Base-by-base conservation (phyloP, 2,888 invertebrate species). In the Idaea biselata region DNA sequence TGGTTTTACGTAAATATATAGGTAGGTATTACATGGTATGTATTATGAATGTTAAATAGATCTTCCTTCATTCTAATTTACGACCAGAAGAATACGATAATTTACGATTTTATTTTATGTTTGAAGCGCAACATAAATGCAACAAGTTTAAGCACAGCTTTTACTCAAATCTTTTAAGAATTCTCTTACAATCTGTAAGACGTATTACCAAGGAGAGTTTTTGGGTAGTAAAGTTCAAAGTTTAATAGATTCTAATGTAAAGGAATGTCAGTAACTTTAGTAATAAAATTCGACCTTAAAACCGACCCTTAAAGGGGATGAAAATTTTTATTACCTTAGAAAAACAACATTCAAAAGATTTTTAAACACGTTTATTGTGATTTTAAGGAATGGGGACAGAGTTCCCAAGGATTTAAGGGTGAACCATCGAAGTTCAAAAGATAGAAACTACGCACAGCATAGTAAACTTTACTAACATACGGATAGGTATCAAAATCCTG, bases 351-450 rank as follows among this genome's bases (percentile, higher is more conserved):
- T 80, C 74, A 74, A 77, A 75, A 79, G 71, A 76, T 73, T 81
- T 82, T 79, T 79, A 78, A 79, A 73, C 76, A 74, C 78, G 75
- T 83, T 86, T 82, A 84, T 83, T 84, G 79, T 79, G 70, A 44
- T 78, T 76, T 76, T 76, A 73, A 75, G 74, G 69, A 79, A 78
- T 82, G 81, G 82, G 82, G 80, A 82, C 69, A 67, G 58, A 63
- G 82, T 88, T 89, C 87, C 86, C 89, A 89, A 83, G 86, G 82
- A 78, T 83, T 84, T 87, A 83, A 87, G 44, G 44, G 44, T 14
- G 44, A 25, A 25, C 3, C 5, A 25, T 44, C 11, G 44, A 44
- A 44, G 44, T 44, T 44, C 7, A 14, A 44, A 44, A 44, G 8
- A 11, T 44, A 14, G 8, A 44, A 14, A 44, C 44, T 14, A 44